phyloP scores from a whole-genome alignment of 2,888 invertebrate species.

The Microplitis deprimator region DNA sequence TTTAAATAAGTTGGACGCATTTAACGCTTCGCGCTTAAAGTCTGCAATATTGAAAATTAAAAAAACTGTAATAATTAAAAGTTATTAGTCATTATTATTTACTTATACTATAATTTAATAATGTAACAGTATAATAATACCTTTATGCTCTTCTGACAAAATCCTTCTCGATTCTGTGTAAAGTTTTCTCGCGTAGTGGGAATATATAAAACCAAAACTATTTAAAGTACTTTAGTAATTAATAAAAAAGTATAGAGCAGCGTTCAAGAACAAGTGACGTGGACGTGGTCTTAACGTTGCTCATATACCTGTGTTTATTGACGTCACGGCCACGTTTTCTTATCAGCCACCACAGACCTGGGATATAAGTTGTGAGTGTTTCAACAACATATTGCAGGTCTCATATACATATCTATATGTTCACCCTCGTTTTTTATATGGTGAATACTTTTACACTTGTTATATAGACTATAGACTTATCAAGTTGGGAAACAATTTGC shows the following conservation, averaged over 20 bases:
- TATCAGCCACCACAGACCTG: conserved; percentile 60
- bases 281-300: conserved; percentile 63
- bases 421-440: conserved; percentile 19
- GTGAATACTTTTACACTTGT: not conserved
- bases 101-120: too few species aligned
- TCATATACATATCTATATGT: conserved; percentile 18
- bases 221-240: conserved; percentile 47
- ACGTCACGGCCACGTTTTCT: conserved; percentile 67
- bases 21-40: not conserved
- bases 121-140: too few species aligned
- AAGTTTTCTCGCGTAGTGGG: not conserved
- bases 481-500: not conserved
- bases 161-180: not conserved
- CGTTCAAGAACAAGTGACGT: conserved; percentile 68
- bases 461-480: not conserved
- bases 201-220: conserved; percentile 4
- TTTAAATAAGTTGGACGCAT: not conserved
- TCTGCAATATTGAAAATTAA: not conserved
- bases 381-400: not conserved
- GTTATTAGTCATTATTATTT: too few species aligned
- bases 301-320: conserved; percentile 69
- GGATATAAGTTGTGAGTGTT: conserved; percentile 1
- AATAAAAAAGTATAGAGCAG: conserved; percentile 50
- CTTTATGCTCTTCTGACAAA: not conserved
- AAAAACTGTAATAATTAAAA: not conserved